phyloP scores from a whole-genome alignment of 2,113 vertebrate species.

The Hippocampus mohnikei region DNA sequence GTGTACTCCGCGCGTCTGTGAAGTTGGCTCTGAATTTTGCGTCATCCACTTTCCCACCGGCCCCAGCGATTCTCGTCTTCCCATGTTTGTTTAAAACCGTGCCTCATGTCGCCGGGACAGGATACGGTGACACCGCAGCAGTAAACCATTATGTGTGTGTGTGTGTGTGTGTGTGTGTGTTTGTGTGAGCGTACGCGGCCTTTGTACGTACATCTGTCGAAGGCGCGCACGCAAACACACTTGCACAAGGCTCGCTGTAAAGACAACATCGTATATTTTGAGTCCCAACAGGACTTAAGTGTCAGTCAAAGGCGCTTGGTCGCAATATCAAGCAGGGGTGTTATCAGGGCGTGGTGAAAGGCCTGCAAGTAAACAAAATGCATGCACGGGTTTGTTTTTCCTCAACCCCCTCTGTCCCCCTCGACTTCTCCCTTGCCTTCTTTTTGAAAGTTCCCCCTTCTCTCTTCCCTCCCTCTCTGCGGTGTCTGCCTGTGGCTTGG shows the following conservation, averaged over 20 bases:
- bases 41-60: not conserved
- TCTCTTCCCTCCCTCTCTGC: not conserved
- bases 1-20: not conserved
- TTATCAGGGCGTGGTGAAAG: slow-evolving; percentile 60
- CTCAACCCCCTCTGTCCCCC: slow-evolving; percentile 9
- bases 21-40: not conserved
- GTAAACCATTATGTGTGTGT: slow-evolving; percentile 1
- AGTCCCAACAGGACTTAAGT: slow-evolving; percentile 22
- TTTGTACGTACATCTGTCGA: slow-evolving; percentile 17
- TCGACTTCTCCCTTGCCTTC: not conserved
- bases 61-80: not conserved
- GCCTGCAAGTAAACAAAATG: slow-evolving; percentile 47
- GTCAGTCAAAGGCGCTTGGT: slow-evolving; percentile 25
- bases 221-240: not conserved
- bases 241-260: not conserved
- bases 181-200: slow-evolving; percentile 21
- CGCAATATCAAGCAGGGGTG: slow-evolving; percentile 31
- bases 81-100: not conserved
- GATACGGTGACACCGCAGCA: slow-evolving; percentile 2
- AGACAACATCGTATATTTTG: slow-evolving; percentile 18
- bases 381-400: slow-evolving; percentile 26
- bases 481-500: slow-evolving; percentile 31
- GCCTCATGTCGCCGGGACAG: slow-evolving; percentile 4
- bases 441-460: not conserved
- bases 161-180: slow-evolving; percentile 8